Percentiles rank a stretch among this genome's conserved stretches.
These are phyloP conservation scores for Mormyrops attenuatus DNA, from an alignment of 2,797 vertebrate genomes.

Conservation along the genomic window DNA sequence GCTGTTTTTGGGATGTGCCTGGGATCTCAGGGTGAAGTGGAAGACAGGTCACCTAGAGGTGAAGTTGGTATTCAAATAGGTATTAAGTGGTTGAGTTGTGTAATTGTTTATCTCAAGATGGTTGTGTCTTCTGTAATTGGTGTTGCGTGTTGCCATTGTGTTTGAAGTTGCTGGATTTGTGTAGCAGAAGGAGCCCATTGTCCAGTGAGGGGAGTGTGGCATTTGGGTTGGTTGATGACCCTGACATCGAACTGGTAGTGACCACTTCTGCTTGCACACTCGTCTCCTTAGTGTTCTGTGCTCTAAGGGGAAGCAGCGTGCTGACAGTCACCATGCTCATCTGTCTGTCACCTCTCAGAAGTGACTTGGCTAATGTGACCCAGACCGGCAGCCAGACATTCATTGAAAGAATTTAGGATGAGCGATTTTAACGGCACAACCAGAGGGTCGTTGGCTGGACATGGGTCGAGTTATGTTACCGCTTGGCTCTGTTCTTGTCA, in stretches of 20 bases:
- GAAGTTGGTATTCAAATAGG: neutral
- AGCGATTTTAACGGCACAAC: neutral
- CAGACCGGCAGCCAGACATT: neutral
- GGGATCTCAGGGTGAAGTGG: neutral
- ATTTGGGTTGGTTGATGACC: neutral
- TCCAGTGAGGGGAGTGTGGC: neutral
- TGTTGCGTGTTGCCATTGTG: neutral
- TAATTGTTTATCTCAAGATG: neutral
- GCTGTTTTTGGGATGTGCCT: neutral
- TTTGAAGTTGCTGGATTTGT: neutral
- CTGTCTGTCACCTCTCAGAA: neutral
- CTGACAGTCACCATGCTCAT: neutral
- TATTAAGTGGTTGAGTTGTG: neutral
- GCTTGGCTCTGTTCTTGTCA: neutral
- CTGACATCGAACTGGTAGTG: neutral
- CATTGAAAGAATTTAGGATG: neutral
- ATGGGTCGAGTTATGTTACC: neutral
- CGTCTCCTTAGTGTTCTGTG: neutral
- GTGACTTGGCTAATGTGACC: neutral
- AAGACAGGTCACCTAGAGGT: neutral
- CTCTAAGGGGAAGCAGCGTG: neutral
- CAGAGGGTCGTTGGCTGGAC: neutral
- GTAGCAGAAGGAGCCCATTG: neutral
- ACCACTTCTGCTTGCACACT: neutral
- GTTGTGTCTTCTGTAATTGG: neutral